Evolutionary conservation across 2,797 vertebrate genomes (phyloP).

Genomic region (Arvicola amphibius): DNA sequence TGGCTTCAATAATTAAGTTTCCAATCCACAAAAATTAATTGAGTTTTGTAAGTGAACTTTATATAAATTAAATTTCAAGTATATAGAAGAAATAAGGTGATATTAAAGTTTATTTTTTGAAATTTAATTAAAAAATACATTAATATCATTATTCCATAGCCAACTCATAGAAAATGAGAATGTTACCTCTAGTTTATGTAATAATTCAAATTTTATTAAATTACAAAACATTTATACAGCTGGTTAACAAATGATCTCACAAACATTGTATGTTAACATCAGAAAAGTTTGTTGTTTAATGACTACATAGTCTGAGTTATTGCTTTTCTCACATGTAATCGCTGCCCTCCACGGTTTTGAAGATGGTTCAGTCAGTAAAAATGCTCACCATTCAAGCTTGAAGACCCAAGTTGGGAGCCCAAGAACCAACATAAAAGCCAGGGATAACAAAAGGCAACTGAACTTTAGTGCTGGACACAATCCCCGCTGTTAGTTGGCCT

Average conservation of each 20-base stretch:
- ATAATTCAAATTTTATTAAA: conserved; percentile 43
- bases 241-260: background rate
- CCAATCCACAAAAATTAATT: conserved; percentile 64
- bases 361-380: background rate
- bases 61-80: conserved; percentile 56
- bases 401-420: background rate
- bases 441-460: background rate
- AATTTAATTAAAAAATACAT: conserved; percentile 47
- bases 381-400: background rate
- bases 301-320: background rate
- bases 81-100: conserved; percentile 27
- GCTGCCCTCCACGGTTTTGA: background rate
- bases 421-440: background rate
- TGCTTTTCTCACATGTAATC: background rate
- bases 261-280: background rate
- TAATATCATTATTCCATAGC: background rate
- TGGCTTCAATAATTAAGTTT: conserved; percentile 65
- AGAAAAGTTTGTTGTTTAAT: background rate
- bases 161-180: background rate
- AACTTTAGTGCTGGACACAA: background rate
- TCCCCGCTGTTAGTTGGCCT: background rate
- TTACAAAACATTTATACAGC: conserved; percentile 12
- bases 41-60: conserved; percentile 52
- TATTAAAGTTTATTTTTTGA: conserved; percentile 44
- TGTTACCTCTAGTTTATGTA: background rate